phyloP scores from a whole-genome alignment of 2,113 vertebrate species.

The Nothocercus nigrocapillus region DNA sequence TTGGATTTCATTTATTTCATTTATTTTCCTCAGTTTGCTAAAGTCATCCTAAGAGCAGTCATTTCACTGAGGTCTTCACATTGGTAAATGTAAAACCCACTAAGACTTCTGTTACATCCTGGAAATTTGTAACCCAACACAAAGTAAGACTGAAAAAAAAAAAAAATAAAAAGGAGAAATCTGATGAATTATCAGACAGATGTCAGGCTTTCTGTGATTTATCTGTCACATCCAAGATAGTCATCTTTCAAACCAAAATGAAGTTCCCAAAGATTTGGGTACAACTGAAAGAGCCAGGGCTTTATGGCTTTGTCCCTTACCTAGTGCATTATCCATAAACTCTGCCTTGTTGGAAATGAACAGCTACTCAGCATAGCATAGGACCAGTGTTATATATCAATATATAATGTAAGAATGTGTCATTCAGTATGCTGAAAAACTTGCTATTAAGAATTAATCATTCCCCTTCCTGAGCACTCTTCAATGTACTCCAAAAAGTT shows the following conservation, averaged over 20 bases:
- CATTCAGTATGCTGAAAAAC: constrained; percentile 56
- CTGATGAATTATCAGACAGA: not conserved
- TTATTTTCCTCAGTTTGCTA: not conserved
- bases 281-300: not conserved
- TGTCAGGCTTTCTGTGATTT: not conserved
- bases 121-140: not conserved
- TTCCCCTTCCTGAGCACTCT: not conserved
- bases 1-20: not conserved
- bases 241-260: constrained; percentile 56
- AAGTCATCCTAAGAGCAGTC: not conserved
- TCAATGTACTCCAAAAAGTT: not conserved
- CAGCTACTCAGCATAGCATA: constrained; percentile 34
- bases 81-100: not conserved
- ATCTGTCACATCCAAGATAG: not conserved
- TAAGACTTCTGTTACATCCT: not conserved
- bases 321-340: constrained; percentile 61
- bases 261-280: constrained; percentile 48
- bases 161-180: not conserved
- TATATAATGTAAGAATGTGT: constrained; percentile 46
- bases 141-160: not conserved
- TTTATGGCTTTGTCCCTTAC: constrained; percentile 40
- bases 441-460: constrained; percentile 55
- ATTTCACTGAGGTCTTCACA: not conserved
- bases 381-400: constrained; percentile 58
- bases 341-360: constrained; percentile 38